Percentiles rank a stretch among this genome's conserved stretches.
Conservation (phyloP, 2,888 invertebrate genomes). For the Euzophera pinguis region DNA sequence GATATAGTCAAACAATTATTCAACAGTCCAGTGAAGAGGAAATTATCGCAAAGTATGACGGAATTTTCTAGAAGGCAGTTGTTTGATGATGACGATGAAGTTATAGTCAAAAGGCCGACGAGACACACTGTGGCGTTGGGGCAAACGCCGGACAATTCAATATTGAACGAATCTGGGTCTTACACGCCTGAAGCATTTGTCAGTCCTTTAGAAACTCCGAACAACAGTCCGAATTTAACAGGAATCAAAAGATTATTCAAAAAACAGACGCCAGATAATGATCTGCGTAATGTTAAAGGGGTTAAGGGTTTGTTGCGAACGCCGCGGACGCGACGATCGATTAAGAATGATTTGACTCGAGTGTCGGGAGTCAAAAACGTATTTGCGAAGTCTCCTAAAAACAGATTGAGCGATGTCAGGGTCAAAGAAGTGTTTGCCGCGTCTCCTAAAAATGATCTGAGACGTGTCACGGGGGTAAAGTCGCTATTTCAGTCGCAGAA, state of each 20-base stretch:
- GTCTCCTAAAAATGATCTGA: constrained; percentile 35
- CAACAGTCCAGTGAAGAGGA: constrained; percentile 70
- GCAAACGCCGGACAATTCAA: constrained; percentile 33
- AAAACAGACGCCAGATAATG: constrained; percentile 44
- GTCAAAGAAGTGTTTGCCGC: constrained; percentile 52
- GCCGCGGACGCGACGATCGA: constrained; percentile 43
- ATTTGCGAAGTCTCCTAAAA: constrained; percentile 50
- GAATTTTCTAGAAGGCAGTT: constrained; percentile 55
- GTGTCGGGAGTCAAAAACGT: constrained; percentile 59
- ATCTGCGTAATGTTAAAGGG: constrained; percentile 43
- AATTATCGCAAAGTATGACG: constrained; percentile 71
- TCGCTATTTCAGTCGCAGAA: constrained; percentile 29
- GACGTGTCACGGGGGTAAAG: constrained; percentile 45
- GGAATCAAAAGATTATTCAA: constrained; percentile 48
- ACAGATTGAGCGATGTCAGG: constrained; percentile 51
- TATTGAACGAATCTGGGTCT: constrained; percentile 34
- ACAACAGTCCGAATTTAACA: constrained; percentile 38
- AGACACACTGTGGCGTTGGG: constrained; percentile 39
- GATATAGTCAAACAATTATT: constrained; percentile 67
- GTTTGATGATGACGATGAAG: constrained; percentile 45
- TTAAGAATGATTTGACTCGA: constrained; percentile 56
- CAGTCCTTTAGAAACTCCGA: constrained; percentile 52
- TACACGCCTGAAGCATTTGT: constrained; percentile 55
- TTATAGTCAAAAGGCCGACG: constrained; percentile 26
- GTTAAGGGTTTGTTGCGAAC: constrained; percentile 41